Conservation (phyloP, 2,888 invertebrate species). For the Deilephila porcellus region DNA sequence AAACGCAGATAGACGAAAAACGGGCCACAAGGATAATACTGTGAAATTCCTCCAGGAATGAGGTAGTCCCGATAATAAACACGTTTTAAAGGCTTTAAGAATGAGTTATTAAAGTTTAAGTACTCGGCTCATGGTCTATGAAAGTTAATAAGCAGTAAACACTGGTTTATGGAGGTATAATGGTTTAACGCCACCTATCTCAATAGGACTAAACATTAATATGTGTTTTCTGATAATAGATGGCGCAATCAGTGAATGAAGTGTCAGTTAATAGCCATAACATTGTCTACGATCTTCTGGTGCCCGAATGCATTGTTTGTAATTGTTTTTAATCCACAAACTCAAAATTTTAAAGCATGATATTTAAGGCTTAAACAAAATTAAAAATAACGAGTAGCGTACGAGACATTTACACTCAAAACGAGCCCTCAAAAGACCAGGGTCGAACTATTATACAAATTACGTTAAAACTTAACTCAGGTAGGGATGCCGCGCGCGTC, state of each 20-base stretch:
- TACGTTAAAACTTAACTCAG: conserved; percentile 51
- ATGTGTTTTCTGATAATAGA: background rate
- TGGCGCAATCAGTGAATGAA: background rate
- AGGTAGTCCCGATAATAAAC: background rate
- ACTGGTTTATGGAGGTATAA: conserved; percentile 10
- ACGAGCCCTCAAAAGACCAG: conserved; percentile 21
- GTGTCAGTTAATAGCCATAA: background rate
- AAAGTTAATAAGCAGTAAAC: conserved; percentile 25
- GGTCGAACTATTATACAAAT: conserved; percentile 47
- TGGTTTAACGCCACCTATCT: conserved; percentile 8
- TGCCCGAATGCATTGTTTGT: too few species aligned
- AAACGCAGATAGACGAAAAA: background rate
- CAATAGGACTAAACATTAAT: background rate
- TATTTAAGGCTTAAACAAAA: background rate
- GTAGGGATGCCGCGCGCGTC: conserved; percentile 43
- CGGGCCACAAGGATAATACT: background rate
- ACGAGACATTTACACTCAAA: conserved; percentile 11
- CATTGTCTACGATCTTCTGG: too few species aligned
- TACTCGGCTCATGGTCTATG: conserved; percentile 12
- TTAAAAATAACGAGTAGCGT: background rate
- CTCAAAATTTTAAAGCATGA: too few species aligned
- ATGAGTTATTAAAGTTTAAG: conserved; percentile 25
- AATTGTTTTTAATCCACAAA: too few species aligned
- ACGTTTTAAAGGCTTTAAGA: conserved; percentile 22
- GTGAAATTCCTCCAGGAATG: background rate